Percentiles rank a stretch among this genome's conserved stretches.
These are phyloP conservation scores for Knipowitschia caucasica DNA, from an alignment of 2,797 vertebrate species.

Conservation along the genomic window DNA sequence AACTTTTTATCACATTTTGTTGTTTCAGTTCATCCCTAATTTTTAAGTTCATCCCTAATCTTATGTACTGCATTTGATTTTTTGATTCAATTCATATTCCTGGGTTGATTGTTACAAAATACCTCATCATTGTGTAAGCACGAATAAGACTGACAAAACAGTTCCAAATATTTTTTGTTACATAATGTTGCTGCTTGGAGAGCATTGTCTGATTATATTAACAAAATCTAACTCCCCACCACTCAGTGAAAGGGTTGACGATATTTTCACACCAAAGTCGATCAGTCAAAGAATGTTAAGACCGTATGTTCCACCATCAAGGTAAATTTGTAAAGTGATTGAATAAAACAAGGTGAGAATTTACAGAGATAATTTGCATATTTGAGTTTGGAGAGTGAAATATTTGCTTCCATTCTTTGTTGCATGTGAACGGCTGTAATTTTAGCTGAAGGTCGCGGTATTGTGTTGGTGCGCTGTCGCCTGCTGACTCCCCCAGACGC, in stretches of 20 bases:
- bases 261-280: neutral
- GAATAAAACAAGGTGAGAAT: neutral
- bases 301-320: neutral
- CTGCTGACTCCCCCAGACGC: constrained; percentile 17
- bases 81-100: too few species aligned
- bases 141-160: too few species aligned
- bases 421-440: neutral
- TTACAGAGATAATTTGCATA: neutral
- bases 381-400: neutral
- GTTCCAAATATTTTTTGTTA: too few species aligned
- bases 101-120: too few species aligned
- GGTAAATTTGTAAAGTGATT: neutral
- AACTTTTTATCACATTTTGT: constrained; percentile 5
- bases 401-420: neutral
- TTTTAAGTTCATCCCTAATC: too few species aligned
- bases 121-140: too few species aligned
- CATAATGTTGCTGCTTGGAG: too few species aligned
- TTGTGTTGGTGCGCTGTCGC: constrained; percentile 22
- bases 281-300: neutral
- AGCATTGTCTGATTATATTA: neutral
- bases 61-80: too few species aligned
- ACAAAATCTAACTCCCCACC: neutral
- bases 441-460: constrained; percentile 26
- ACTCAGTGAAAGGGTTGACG: neutral
- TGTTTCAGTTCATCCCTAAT: neutral